Evolutionary conservation across 2,113 vertebrate genomes (phyloP).

Genomic region (Genyomyrus donnyi): DNA sequence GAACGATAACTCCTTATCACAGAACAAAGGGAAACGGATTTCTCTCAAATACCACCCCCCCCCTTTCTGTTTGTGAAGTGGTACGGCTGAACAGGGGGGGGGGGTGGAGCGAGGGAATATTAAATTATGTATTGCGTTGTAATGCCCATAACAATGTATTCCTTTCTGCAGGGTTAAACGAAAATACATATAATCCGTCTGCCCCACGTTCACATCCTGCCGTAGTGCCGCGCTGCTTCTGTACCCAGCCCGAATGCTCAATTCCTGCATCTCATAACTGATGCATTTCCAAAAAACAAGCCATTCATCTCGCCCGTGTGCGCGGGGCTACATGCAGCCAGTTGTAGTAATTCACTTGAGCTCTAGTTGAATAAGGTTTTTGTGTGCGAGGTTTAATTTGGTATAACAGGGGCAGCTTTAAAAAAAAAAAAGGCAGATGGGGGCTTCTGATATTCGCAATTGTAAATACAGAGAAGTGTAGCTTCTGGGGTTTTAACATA

Average conservation of each 20-base stretch:
- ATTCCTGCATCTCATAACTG: constrained; percentile 28
- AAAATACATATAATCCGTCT: constrained; percentile 24
- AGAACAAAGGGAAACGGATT: constrained; percentile 11
- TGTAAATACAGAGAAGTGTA: constrained; percentile 7
- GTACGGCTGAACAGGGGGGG: neutral
- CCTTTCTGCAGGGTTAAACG: constrained; percentile 20
- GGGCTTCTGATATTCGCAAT: neutral
- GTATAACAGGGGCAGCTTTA: neutral
- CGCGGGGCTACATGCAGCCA: neutral
- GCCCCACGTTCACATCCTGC: constrained; percentile 17
- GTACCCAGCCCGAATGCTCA: constrained; percentile 12
- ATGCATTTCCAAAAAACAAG: constrained; percentile 22
- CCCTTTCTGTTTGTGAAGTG: neutral
- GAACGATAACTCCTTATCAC: constrained; percentile 18
- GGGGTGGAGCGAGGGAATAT: neutral
- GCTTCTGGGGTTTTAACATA: neutral
- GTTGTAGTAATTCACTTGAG: neutral
- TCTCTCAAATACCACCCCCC: constrained; percentile 5
- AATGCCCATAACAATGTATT: constrained; percentile 24
- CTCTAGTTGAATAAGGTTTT: neutral
- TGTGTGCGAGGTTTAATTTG: neutral
- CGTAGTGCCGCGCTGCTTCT: constrained; percentile 16
- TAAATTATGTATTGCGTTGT: constrained; percentile 28
- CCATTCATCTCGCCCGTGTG: constrained; percentile 17
- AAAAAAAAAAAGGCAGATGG: neutral